Base-by-base conservation (phyloP, 2,888 invertebrate genomes). In the Bugulina stolonifera region DNA sequence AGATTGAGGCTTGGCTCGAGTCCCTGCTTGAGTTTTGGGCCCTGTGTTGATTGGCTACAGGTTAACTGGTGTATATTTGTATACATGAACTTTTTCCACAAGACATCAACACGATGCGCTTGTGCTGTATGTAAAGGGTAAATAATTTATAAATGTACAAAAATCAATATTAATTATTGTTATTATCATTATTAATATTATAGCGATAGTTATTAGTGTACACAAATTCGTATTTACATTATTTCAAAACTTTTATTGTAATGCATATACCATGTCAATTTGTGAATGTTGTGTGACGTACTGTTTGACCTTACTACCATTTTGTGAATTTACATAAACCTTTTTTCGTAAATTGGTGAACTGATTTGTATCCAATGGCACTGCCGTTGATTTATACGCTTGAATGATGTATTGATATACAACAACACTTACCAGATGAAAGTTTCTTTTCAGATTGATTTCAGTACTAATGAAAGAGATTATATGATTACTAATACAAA, bases 81-180 rank as follows among this genome's bases (percentile, higher is more conserved):
- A 64, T 25, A 64, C 64, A 64, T 27, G 27, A 64, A 64, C 32
- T 64, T 64, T 43, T 43, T 57, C 10, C 32, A 32, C 64, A 64
- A 10, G 64, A 14, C 22, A 25, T 64, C 64, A 64, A 29, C 32
- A 5, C 32, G 64, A 64, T 64, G 64, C 10, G 29, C 64, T 64
- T 64, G 64, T 27, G 5, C 29, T 64, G 64, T 64, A 64, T 64
- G 64, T 64, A 64, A 64, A 64, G 34, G 64, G 64, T 64, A 64
- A 64, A 64, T 64, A 64, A 64, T 64, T 64, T 64, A 64, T 64
- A 64, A 64, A 64, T 64, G 64, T 64, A 64, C 64, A 64, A 64
- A 64, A 64, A 64, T 64, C 25, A 64, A 29, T 43, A 43, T 43
- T 43, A 43, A 43, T 43, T 43, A 43, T 43, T 43, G 43, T 43